These are phyloP conservation scores for Gryon sp. DNA, from an alignment of 1,140 invertebrate species.

Conservation along the genomic window DNA sequence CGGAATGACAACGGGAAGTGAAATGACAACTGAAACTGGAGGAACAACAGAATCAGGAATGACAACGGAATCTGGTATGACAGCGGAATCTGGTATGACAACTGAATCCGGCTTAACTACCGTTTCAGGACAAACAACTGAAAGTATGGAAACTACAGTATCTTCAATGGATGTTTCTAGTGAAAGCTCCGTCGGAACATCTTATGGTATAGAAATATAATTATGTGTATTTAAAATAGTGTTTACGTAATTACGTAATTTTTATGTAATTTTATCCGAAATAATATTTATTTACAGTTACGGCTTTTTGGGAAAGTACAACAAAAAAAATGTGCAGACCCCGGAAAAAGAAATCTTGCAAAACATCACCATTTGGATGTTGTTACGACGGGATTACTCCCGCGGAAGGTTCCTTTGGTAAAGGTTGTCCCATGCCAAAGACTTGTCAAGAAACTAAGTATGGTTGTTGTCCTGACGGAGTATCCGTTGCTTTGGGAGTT, in stretches of 20 bases:
- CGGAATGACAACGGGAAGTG: conserved; percentile 55
- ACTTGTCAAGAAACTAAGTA: conserved; percentile 90
- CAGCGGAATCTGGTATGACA: not conserved
- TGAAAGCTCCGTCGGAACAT: too few relatives aligned
- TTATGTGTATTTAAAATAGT: not conserved
- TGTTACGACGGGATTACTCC: conserved; percentile 91
- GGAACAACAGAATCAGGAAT: conserved; percentile 33
- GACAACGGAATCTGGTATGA: conserved; percentile 36
- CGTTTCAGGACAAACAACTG: conserved; percentile 44
- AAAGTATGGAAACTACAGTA: conserved; percentile 1
- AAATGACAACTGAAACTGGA: conserved; percentile 42
- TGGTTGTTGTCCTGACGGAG: conserved; percentile 94
- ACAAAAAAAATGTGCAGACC: conserved; percentile 83
- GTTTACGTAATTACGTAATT: not conserved
- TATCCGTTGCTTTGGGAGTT: conserved; percentile 88
- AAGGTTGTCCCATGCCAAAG: conserved; percentile 86
- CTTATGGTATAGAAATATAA: too few relatives aligned
- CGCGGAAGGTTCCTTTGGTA: conserved; percentile 91
- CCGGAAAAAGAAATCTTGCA: conserved; percentile 82
- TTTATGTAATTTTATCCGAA: not conserved
- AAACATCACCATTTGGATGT: conserved; percentile 89
- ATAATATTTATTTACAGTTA: conserved; percentile 57
- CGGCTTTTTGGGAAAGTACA: conserved; percentile 72
- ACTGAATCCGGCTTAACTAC: conserved; percentile 56
- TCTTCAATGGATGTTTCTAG: not conserved